phyloP scores from a whole-genome alignment of 1,140 invertebrate species.

The Frieseomelitta varia region DNA sequence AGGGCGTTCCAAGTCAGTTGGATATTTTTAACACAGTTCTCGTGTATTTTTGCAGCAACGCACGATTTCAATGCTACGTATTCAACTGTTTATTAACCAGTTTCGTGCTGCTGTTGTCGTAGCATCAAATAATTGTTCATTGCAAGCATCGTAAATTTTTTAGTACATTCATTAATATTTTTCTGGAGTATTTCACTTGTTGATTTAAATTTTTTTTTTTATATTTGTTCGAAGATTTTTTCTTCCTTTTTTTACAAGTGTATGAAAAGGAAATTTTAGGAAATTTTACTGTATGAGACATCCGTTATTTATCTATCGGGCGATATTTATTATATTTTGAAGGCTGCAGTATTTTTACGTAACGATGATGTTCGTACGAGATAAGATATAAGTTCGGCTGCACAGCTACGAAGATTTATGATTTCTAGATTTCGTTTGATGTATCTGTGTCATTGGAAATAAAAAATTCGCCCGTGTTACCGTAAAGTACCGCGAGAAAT shows the following conservation, averaged over 20 bases:
- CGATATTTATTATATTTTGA: slow-evolving; percentile 25
- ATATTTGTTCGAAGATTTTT: too few species aligned
- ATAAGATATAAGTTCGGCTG: slow-evolving; percentile 27
- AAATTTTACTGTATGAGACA: not conserved
- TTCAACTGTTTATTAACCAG: not conserved
- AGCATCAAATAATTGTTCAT: too few species aligned
- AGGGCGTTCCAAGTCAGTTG: not conserved
- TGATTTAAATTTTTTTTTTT: too few species aligned
- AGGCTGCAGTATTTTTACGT: slow-evolving; percentile 19
- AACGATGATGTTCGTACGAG: slow-evolving; percentile 18
- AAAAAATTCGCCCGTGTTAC: not conserved
- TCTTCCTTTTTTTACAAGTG: not conserved
- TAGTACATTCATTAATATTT: too few species aligned
- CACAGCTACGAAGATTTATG: slow-evolving; percentile 18
- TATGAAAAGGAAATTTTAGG: not conserved
- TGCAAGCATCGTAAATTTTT: too few species aligned
- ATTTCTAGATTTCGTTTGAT: slow-evolving; percentile 5
- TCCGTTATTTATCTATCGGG: not conserved
- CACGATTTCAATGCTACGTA: not conserved
- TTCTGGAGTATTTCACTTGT: too few species aligned
- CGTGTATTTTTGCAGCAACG: not conserved
- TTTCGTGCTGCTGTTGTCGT: accelerated
- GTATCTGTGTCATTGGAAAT: not conserved
- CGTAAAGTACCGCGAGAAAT: not conserved
- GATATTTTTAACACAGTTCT: not conserved